Conservation (phyloP, 2,797 vertebrate genomes). For the Hylomyscus alleni region DNA sequence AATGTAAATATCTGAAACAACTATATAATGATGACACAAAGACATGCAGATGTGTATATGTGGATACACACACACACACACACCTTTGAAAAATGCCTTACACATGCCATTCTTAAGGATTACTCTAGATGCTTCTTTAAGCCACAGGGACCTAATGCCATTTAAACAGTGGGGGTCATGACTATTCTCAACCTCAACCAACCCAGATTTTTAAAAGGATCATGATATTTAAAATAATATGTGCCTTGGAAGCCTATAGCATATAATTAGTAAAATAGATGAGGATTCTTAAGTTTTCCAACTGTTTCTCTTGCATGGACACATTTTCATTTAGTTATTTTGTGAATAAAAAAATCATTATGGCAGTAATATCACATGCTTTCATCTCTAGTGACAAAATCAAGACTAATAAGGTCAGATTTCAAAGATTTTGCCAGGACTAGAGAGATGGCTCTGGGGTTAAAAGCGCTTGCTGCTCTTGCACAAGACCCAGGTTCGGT, state of each 20-base stretch:
- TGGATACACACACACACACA: not conserved
- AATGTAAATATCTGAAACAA: not conserved
- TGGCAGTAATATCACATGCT: not conserved
- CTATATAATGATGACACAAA: not conserved
- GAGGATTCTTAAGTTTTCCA: not conserved
- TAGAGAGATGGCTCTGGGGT: not conserved
- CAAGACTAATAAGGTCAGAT: not conserved
- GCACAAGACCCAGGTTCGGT: not conserved
- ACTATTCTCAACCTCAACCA: not conserved
- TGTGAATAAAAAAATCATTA: not conserved
- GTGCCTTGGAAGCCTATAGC: not conserved
- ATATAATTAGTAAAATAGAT: constrained; percentile 26
- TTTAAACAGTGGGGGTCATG: not conserved
- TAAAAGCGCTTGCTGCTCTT: not conserved
- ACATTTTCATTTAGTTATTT: constrained; percentile 30
- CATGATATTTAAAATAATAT: not conserved
- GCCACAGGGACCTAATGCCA: not conserved
- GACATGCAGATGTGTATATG: not conserved
- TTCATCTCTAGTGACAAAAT: not conserved
- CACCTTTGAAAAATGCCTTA: not conserved
- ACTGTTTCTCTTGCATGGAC: not conserved
- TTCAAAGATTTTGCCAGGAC: constrained; percentile 7
- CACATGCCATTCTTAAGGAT: not conserved
- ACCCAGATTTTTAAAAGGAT: not conserved
- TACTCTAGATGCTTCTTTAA: constrained; percentile 25